Evolutionary conservation across 2,797 vertebrate genomes (phyloP).

Genomic region (Cynodonichthys magdalenae): DNA sequence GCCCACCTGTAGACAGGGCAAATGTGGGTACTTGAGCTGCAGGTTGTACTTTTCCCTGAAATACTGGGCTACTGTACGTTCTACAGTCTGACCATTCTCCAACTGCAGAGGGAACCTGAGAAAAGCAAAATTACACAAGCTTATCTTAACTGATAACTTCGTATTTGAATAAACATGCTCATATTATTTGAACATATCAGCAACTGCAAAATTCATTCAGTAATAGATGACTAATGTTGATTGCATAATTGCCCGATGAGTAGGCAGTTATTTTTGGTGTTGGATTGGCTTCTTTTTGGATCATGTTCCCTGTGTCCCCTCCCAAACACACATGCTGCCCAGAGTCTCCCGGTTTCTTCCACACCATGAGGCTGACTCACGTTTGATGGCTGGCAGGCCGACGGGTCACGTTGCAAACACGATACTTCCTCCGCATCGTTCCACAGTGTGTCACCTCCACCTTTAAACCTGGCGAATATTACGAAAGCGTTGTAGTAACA

Average conservation of each 20-base stretch:
- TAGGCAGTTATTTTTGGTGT: constrained; percentile 55
- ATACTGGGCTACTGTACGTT: constrained; percentile 98
- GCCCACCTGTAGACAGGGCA: constrained; percentile 98
- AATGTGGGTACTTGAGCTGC: constrained; percentile 97
- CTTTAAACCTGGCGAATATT: constrained; percentile 89
- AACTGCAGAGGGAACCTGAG: constrained; percentile 95
- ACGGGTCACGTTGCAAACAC: constrained; percentile 97
- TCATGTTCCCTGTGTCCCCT: not conserved
- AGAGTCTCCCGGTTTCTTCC: constrained; percentile 21
- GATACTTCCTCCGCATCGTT: constrained; percentile 98
- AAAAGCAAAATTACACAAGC: not conserved
- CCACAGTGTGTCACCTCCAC: constrained; percentile 99
- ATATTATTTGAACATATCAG: not conserved
- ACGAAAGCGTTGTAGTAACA: constrained; percentile 13
- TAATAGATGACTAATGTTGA: constrained; percentile 56
- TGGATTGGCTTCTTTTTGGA: constrained; percentile 29
- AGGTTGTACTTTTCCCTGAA: constrained; percentile 99
- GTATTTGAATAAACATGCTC: not conserved
- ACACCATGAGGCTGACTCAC: constrained; percentile 82
- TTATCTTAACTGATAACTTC: not conserved
- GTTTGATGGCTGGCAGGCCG: constrained; percentile 98
- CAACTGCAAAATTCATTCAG: not conserved
- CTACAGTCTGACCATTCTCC: constrained; percentile 98
- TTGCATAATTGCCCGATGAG: constrained; percentile 38
- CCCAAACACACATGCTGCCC: constrained; percentile 24